Evolutionary conservation across 1,140 invertebrate genomes (phyloP).

Genomic region (Dysdera silvatica): DNA sequence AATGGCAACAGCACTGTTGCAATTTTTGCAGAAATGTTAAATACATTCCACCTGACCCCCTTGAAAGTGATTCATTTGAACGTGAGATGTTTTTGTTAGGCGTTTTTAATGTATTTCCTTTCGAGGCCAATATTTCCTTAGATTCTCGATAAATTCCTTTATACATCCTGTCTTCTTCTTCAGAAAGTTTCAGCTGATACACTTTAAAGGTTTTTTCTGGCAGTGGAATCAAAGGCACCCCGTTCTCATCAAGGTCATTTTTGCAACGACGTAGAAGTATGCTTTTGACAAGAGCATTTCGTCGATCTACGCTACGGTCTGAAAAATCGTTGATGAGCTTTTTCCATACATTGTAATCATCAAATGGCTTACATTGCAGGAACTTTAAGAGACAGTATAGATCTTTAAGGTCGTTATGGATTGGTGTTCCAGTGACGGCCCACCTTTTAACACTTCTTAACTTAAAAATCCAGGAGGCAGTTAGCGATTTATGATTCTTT

Average conservation of each 20-base stretch:
- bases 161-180: conserved; percentile 65
- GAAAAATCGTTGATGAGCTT: background rate
- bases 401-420: conserved; percentile 88
- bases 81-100: no score
- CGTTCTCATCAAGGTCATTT: conserved; percentile 55
- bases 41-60: conserved; percentile 27
- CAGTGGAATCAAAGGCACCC: conserved; percentile 50
- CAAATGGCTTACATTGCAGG: conserved; percentile 14
- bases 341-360: conserved; percentile 13
- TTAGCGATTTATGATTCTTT: conserved; percentile 73
- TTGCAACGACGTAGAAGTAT: conserved; percentile 79
- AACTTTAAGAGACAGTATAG: conserved; percentile 70
- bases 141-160: conserved; percentile 44
- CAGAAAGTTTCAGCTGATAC: conserved; percentile 50
- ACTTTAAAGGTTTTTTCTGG: conserved; percentile 55
- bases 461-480: conserved; percentile 59
- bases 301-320: background rate
- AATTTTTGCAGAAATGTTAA: conserved; percentile 72
- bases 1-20: conserved; percentile 81
- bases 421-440: conserved; percentile 87
- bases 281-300: conserved; percentile 56
- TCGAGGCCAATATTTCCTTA: conserved; percentile 35
- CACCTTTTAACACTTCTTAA: conserved; percentile 60
- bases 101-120: no score
- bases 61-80: no score